Base-by-base conservation (phyloP, 2,113 vertebrate genomes). In the Todiramphus chloris region DNA sequence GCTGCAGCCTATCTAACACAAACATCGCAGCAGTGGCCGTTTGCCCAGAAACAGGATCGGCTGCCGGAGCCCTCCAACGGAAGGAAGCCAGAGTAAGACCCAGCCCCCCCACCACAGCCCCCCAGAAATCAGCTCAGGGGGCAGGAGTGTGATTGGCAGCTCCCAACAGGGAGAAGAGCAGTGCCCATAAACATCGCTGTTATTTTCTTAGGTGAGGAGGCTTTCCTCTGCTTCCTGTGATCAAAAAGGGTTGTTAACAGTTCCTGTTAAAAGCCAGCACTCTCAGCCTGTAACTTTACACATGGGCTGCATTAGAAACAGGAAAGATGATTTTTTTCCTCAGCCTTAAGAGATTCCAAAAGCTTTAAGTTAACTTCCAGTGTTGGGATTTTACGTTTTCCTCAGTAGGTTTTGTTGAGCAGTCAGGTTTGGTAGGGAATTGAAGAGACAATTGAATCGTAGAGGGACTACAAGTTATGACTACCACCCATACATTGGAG, bases 11-110 rank as follows among this genome's bases (percentile, higher is more conserved):
- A 67, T 92, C 93, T 96, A 76, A 83, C 86, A 46, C 87, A 95
- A 95, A 83, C 72, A 85, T 83, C 94, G 35, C 70, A 25, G 58
- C 25, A 5, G 31, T 86, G 97, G 96, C 95, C 55, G 31, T 86
- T 96, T 96, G 96, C 97, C 97, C 96, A 96, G 96, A 96, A 95
- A 79, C 60, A 41, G 67, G 91, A 41, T 86, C 66, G n/a, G 80
- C 85, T 48, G 46, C 82, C 8, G 2, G 66, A 95, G 73, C 63
- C 84, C 87, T 95, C 43, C 73, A 89, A 41, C 41, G 93, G 91
- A 97, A 97, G 95, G 90, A 97, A 96, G 80, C 56, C 1, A 35
- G 81, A 91, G 72, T 0, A 6, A 76, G 59, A 13, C 41, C 14
- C 2, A 5, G 63, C 14, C 44, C 35, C 35, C 51, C 46, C 2